Evolutionary conservation across 1,140 invertebrate genomes (phyloP).

Genomic region (Thaumetopoea pityocampa): DNA sequence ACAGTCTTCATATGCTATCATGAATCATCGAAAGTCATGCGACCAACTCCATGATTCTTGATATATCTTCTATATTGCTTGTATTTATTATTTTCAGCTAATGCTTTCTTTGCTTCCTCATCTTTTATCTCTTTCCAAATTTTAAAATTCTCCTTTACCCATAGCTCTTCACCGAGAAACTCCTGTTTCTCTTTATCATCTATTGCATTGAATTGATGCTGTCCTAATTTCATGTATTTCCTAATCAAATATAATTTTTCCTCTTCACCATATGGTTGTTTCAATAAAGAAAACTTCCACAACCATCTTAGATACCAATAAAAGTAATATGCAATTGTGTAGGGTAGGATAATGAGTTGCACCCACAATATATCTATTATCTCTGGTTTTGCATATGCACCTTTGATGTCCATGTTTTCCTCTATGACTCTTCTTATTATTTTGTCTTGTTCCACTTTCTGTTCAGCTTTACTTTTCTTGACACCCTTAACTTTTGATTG

Average conservation of each 20-base stretch:
- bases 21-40: slow-evolving; percentile 89
- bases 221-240: slow-evolving; percentile 83
- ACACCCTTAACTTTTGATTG: slow-evolving; percentile 74
- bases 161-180: slow-evolving; percentile 85
- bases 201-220: slow-evolving; percentile 82
- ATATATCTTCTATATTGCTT: slow-evolving; percentile 88
- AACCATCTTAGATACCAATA: slow-evolving; percentile 88
- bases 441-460: slow-evolving; percentile 85
- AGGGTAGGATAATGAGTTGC: slow-evolving; percentile 87
- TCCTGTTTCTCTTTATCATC: slow-evolving; percentile 86
- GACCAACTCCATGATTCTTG: slow-evolving; percentile 85
- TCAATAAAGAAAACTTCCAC: slow-evolving; percentile 86
- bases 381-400: slow-evolving; percentile 90
- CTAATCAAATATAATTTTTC: slow-evolving; percentile 91
- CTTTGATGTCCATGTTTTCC: slow-evolving; percentile 93
- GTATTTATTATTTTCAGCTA: slow-evolving; percentile 86
- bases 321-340: slow-evolving; percentile 81
- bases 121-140: slow-evolving; percentile 89
- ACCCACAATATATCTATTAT: slow-evolving; percentile 87
- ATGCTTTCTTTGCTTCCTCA: slow-evolving; percentile 86
- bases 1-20: slow-evolving; percentile 47
- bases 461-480: slow-evolving; percentile 81
- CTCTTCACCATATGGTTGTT: slow-evolving; percentile 86
- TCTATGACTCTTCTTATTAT: slow-evolving; percentile 89
- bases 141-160: slow-evolving; percentile 87